Evolutionary conservation across 1,140 invertebrate genomes (phyloP).

Genomic region (Cardiocondyla obscurior): DNA sequence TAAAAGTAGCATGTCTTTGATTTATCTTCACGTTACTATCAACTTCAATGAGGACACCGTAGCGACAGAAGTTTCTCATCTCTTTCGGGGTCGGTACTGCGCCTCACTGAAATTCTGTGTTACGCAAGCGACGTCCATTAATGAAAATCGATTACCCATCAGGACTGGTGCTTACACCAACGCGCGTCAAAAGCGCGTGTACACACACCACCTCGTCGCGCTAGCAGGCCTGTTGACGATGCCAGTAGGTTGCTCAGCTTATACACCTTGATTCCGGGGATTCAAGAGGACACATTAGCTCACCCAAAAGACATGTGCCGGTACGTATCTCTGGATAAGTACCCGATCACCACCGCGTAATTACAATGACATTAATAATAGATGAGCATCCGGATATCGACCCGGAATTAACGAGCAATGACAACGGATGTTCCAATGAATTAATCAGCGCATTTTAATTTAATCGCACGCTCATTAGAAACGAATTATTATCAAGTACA

Average conservation of each 20-base stretch:
- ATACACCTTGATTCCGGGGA: slow-evolving; percentile 64
- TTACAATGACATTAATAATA: slow-evolving; percentile 24
- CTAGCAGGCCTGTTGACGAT: slow-evolving; percentile 32
- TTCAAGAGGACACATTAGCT: slow-evolving; percentile 62
- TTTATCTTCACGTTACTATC: not conserved
- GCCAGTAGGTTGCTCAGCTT: slow-evolving; percentile 56
- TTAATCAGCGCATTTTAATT: slow-evolving; percentile 13
- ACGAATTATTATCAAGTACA: not conserved
- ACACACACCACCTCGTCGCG: slow-evolving; percentile 43
- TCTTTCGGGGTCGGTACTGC: slow-evolving; percentile 60
- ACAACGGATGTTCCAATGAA: not conserved
- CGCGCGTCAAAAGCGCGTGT: slow-evolving; percentile 67
- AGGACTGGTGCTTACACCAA: slow-evolving; percentile 64
- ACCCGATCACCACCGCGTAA: not conserved
- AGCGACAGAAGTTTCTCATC: slow-evolving; percentile 48
- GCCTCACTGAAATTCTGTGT: slow-evolving; percentile 67
- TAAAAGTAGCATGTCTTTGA: not conserved
- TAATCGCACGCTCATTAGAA: not conserved
- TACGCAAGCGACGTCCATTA: slow-evolving; percentile 72
- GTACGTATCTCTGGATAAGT: slow-evolving; percentile 34
- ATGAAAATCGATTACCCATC: slow-evolving; percentile 78
- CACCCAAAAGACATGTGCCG: slow-evolving; percentile 47
- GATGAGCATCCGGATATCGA: not conserved
- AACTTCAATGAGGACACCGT: slow-evolving; percentile 55
- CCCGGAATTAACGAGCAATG: not conserved